Conservation (phyloP, 2,113 vertebrate genomes). For the Cephalopterus ornatus region DNA sequence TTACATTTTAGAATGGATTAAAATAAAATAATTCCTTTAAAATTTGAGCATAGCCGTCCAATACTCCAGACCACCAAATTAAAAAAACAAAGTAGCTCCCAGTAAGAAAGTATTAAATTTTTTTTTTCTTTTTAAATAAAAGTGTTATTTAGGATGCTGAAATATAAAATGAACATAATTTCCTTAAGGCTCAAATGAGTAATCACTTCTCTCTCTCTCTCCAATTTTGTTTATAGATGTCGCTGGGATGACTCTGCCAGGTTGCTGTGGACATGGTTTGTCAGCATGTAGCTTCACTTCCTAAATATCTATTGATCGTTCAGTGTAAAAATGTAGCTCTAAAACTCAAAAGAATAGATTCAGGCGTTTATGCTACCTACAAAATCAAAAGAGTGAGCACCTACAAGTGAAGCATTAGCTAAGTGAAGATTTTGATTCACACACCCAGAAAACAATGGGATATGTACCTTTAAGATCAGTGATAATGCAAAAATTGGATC, state of each 20-base stretch:
- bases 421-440: neutral
- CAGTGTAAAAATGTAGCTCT: neutral
- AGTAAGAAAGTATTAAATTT: neutral
- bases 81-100: neutral
- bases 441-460: neutral
- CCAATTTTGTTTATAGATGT: neutral
- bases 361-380: neutral
- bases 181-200: neutral
- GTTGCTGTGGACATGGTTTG: neutral
- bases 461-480: neutral
- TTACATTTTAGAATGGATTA: neutral
- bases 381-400: neutral
- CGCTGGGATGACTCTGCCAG: neutral
- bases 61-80: neutral
- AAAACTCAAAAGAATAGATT: neutral
- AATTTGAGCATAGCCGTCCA: neutral
- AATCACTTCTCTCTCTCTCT: neutral
- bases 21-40: neutral
- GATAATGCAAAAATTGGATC: neutral
- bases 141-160: neutral
- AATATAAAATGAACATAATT: neutral
- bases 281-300: neutral
- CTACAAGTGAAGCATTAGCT: neutral
- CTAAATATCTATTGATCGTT: neutral
- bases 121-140: neutral